Conservation (phyloP, 2,888 invertebrate genomes). For the Noctua fimbriata region DNA sequence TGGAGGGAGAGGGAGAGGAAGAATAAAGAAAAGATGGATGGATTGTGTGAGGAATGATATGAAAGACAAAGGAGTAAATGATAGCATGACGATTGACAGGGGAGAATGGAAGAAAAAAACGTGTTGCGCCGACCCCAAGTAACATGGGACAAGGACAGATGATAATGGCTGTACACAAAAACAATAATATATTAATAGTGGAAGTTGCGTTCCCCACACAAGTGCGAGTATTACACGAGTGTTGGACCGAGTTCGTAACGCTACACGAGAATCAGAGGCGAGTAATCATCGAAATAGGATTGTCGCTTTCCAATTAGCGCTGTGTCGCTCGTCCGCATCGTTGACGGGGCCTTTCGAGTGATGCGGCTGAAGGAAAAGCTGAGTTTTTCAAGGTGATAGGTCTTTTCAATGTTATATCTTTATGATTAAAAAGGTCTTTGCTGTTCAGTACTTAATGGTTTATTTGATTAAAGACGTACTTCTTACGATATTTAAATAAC, state of each 20-base stretch:
- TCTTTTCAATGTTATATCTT: neutral
- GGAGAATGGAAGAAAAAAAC: too few relatives aligned
- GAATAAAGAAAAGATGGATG: too few relatives aligned
- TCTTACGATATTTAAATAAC: neutral
- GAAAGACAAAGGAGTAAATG: too few relatives aligned
- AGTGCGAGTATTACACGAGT: constrained; percentile 68
- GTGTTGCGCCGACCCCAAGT: too few relatives aligned
- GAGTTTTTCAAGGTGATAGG: constrained; percentile 29
- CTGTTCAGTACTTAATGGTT: neutral
- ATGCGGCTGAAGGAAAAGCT: constrained; percentile 35
- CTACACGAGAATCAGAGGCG: constrained; percentile 73
- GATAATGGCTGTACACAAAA: constrained; percentile 10
- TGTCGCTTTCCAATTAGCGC: constrained; percentile 88
- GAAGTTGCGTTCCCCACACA: constrained; percentile 64
- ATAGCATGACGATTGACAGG: too few relatives aligned
- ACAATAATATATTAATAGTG: constrained; percentile 45
- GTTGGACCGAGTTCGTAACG: constrained; percentile 66
- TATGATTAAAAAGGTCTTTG: neutral
- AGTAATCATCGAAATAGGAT: constrained; percentile 88
- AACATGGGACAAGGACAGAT: too few relatives aligned
- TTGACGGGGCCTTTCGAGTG: constrained; percentile 69
- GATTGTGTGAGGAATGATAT: too few relatives aligned
- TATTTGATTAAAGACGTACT: neutral
- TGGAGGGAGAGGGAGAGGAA: too few relatives aligned
- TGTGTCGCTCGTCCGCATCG: constrained; percentile 75